Evolutionary conservation across 2,888 invertebrate genomes (phyloP), one percentile per base, ranked within the genome.

Genomic region (Dasypogon diadema): DNA sequence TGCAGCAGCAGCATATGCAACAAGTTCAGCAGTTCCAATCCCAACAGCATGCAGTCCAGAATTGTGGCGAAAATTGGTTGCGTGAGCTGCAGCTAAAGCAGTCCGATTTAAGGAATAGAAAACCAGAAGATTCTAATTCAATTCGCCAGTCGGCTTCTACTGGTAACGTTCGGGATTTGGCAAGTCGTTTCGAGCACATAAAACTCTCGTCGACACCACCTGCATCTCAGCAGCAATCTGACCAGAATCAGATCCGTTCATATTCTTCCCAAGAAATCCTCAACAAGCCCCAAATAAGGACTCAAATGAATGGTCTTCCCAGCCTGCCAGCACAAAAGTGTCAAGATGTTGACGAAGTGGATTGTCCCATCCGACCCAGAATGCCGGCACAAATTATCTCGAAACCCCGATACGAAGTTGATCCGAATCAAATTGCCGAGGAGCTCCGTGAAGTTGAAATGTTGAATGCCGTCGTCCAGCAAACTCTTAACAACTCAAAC

Each of bases 51-150:
- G 82, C 4, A 83, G 82, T 14, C 83, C 42, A 56, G 24, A 84
- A 12, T 83, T 82, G 3, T 81, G 81, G 12, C 51, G 70, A 92
- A 79, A 90, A 89, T 10, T 93, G 94, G 92, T 84, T 95, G 12
- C 90, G 91, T 81, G 95, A 95, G 83, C 84, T 95, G 34, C 94
- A 95, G 85, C 91, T 92, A 0, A 94, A 93, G 84, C 93, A 93
- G 86, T 91, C 89, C 4, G 90, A 91, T 75, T 84, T 91, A 75
- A 85, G 88, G 80, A 87, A 86, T 77, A 90, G 89, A 16, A 80
- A 80, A 26, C 70, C 76, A 2, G 79, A 79, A 12, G 76, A 78
- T 8, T 3, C 12, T 8, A 21, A 21, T 24, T n/a, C 16, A 12
- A 73, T 18, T 2, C 6, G 48, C 24, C 74, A 56, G 10, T 58